phyloP scores from a whole-genome alignment of 2,888 invertebrate genomes.

The Caenorhabditis sp. region DNA sequence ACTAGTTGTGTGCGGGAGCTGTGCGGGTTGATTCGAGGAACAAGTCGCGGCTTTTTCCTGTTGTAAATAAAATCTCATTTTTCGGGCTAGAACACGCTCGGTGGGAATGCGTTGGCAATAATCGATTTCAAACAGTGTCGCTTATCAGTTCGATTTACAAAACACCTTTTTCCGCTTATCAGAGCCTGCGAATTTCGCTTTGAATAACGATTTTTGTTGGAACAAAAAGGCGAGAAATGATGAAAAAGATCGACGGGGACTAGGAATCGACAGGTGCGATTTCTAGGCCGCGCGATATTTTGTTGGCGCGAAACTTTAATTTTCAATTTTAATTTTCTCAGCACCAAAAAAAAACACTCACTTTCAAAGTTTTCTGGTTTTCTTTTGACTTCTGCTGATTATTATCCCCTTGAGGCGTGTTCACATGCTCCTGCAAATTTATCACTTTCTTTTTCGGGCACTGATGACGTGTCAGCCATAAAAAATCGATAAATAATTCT shows the following conservation, averaged over 20 bases:
- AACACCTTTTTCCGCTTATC: constrained; percentile 12
- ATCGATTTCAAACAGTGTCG: constrained; percentile 9
- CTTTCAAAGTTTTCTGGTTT: constrained; percentile 45
- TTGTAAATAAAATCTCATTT: too few species aligned
- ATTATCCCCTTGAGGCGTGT: constrained; percentile 55
- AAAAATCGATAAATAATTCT: constrained; percentile 1
- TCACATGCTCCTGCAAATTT: constrained; percentile 60
- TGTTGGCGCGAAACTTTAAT: constrained; percentile 10
- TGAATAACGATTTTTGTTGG: constrained; percentile 13
- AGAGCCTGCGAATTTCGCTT: constrained; percentile 3
- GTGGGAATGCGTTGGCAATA: too few species aligned
- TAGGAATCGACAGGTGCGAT: constrained; percentile 8
- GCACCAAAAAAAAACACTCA: constrained; percentile 24
- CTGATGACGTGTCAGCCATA: background rate
- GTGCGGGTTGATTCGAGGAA: constrained; percentile 47
- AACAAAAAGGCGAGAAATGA: constrained; percentile 26
- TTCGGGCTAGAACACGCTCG: too few species aligned
- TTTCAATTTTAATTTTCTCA: background rate
- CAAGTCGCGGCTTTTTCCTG: constrained; percentile 39
- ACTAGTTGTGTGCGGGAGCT: constrained; percentile 30
- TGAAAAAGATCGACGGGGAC: constrained; percentile 23
- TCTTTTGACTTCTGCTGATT: constrained; percentile 48
- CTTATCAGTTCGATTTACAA: constrained; percentile 11
- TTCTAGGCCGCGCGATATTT: constrained; percentile 20
- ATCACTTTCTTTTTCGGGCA: background rate